Base-by-base conservation (phyloP, 2,797 vertebrate species). In the Poliocrania exsul region DNA sequence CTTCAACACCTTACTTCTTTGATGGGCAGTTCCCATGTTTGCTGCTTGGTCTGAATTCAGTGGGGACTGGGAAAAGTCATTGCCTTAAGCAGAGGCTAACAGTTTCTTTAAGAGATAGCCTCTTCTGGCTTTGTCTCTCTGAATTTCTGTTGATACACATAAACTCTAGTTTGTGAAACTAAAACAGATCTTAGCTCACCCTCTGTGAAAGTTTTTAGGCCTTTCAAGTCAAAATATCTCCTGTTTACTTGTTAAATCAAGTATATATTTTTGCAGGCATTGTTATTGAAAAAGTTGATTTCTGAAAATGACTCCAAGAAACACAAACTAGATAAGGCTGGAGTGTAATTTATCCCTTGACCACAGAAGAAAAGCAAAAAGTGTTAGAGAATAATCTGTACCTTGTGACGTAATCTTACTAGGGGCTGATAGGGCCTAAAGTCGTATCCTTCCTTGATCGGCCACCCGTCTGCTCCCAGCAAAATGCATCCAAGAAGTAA, bases 341-440 rank as follows among this genome's bases (percentile, higher is more conserved):
- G 9, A 14, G 11, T 20, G 20, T 67, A 89, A 81, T 24, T 90
- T 35, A 58, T 31, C 21, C 29, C 17, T 35, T 54, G 16, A 42
- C 7, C 23, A 21, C 14, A 5, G 13, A 93, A 56, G 10, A 61
- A 81, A 82, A 92, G 9, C 4, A 38, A 98, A 92, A 93, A 87
- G 66, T 96, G 95, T 87, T 74, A 84, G 70, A 97, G 56, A 57
- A 91, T 64, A 74, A 96, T 97, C 97, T 74, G 96, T 99, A 99
- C 99, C 99, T 99, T 99, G 97, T 99, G 99, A 77, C 99, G 98
- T 96, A 99, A 98, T 97, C 99, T 98, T 94, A 99, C 93, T 69
- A 98, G 97, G 18, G 98, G 98, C 87, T 98, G 99, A 97, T 99
- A 98, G 62, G 97, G 96, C 58, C 96, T 98, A 37, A 98, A 96